Evolutionary conservation across 2,888 invertebrate genomes (phyloP), one percentile per base, ranked within the genome.

Genomic region (Phymatocera aterrima): DNA sequence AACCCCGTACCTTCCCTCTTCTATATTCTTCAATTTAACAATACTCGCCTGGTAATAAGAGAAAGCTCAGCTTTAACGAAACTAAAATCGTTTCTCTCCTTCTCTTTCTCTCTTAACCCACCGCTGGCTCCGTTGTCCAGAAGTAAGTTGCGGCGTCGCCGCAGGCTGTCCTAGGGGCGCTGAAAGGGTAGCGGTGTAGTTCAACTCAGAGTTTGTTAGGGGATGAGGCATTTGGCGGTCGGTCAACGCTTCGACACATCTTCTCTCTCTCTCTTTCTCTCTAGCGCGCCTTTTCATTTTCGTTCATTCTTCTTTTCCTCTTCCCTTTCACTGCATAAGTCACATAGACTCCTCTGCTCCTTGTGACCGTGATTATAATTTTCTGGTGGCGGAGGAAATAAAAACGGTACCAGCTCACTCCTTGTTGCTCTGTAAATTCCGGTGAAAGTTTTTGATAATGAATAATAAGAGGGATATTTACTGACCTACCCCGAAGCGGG

Each of bases 111-210:
- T 21, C 64, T 37, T 37, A 51, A 28, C 21, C 15, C 18, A 4
- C 21, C 64, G 15, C 64, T 10, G 31, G 12, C 21, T n/a, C 34
- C 31, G 51, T 72, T 72, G 72, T 72, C 54, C 72, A 21, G 21
- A 48, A 72, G 72, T 21, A 72, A 72, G 51, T 72, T 72, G 54
- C 51, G 51, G 6, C 51, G 28, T 51, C 31, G 51, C 72, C 51
- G 51, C 51, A 51, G 72, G 68, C 51, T 28, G 51, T 72, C 48
- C n/a, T n/a, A n/a, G 72, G 48, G 21, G 34, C 31, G 18, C n/a
- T 72, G 72, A 72, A 72, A 72, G 72, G 72, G 72, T 72, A 72
- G 72, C 54, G 51, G 21, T 72, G 72, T 72, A 72, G 48, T 72
- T 37, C 34, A 37, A 72, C 34, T 21, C 54, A 18, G 31, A 72